Evolutionary conservation across 2,797 vertebrate genomes (phyloP), one percentile per base, ranked within the genome.

Genomic region (Acridotheres tristis): DNA sequence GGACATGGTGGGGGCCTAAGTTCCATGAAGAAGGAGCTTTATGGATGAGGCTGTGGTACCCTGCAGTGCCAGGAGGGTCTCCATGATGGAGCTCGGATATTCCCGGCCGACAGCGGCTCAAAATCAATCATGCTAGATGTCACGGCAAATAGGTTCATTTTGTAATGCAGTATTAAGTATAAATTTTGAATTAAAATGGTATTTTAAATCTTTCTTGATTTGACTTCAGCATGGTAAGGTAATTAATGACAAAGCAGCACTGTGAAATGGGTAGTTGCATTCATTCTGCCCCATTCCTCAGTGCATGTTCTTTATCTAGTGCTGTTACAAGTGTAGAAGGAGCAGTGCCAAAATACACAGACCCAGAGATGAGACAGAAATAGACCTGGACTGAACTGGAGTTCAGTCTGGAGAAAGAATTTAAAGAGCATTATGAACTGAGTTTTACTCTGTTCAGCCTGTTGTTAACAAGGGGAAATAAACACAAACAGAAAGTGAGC

Each of bases 391-490:
- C 59, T 84, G 87, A 86, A 53, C 82, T 76, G 54, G 67, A 92
- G 54, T 38, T 92, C 66, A 67, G 66, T 67, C 81, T 95, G 75
- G 59, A 91, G 91, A 89, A 95, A 68, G 63, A 87, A 61, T 92
- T 69, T 83, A 71, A 72, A 94, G 47, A 57, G 71, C 48, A 25
- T 66, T 61, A 40, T 40, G n/a, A 72, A 65, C 40, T 11, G 55
- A 43, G 47, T 36, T 91, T 88, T 75, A 67, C 57, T 94, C 15
- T 2, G 18, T 69, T 75, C 83, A 74, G 67, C 51, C 69, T 73
- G 29, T 48, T 74, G 84, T 92, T 77, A 93, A 93, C 87, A 69
- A 88, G 85, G 78, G 78, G 89, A 91, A 86, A 82, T 90, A 96
- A 96, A 92, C 92, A 95, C 88, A 92, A 88, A 4, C 76, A 94